These are phyloP conservation scores for Ostrea edulis DNA, from an alignment of 1,140 invertebrate genomes.

Conservation along the genomic window DNA sequence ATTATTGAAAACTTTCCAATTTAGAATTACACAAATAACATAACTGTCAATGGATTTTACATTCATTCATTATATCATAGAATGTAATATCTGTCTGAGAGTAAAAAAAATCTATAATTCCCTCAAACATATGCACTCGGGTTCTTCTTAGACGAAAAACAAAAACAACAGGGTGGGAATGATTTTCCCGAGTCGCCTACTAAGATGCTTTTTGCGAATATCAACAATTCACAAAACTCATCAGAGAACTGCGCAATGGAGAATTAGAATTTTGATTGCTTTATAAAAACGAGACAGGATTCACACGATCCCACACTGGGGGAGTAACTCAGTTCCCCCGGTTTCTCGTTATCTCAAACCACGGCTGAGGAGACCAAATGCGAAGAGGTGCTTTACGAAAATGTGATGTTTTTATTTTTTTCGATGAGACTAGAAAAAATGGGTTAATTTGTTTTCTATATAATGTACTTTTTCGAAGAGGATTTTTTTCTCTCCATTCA, in stretches of 20 bases:
- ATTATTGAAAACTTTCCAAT: no score
- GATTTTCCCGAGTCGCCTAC: conserved; percentile 6
- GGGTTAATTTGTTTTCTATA: conserved; percentile 23
- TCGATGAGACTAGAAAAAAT: conserved; percentile 18
- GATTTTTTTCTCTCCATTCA: no score
- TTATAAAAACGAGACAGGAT: conserved; percentile 36
- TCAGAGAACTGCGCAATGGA: conserved; percentile 6
- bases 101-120: not conserved
- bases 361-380: not conserved
- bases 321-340: not conserved
- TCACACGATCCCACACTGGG: not conserved
- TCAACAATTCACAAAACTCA: conserved; percentile 25
- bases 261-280: conserved; percentile 35
- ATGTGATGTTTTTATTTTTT: not conserved
- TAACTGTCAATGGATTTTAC: no score
- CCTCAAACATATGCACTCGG: not conserved
- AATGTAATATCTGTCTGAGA: no score
- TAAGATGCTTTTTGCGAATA: conserved; percentile 16
- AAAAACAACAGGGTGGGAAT: not conserved
- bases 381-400: conserved; percentile 25
- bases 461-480: conserved; percentile 9
- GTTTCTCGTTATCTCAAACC: not conserved
- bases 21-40: no score
- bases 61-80: no score
- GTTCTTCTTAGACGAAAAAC: not conserved